phyloP scores from a whole-genome alignment of 2,888 invertebrate genomes.

The Meta bourneti region DNA sequence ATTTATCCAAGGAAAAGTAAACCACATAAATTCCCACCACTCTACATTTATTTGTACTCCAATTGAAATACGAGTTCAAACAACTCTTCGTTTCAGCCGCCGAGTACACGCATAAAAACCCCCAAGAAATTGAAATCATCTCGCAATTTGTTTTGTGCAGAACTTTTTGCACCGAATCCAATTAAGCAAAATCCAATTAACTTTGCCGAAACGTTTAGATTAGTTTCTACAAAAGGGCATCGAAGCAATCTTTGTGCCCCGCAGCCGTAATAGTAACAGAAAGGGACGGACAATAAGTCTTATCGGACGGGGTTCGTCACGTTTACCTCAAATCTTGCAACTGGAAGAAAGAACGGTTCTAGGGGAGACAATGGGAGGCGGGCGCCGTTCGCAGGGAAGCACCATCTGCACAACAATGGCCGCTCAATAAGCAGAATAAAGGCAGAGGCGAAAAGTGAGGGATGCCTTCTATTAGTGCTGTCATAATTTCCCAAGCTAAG shows the following conservation, averaged over 20 bases:
- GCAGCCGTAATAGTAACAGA: slow-evolving; percentile 31
- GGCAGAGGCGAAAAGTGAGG: slow-evolving; percentile 62
- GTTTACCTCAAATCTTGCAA: slow-evolving; percentile 48
- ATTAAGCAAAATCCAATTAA: slow-evolving; percentile 56
- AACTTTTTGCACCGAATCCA: slow-evolving; percentile 29
- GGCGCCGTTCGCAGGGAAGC: slow-evolving; percentile 46
- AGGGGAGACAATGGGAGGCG: slow-evolving; percentile 34
- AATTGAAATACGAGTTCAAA: too few relatives aligned
- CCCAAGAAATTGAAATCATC: neutral
- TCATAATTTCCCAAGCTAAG: slow-evolving; percentile 71
- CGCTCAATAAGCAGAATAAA: slow-evolving; percentile 59
- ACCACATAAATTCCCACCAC: too few relatives aligned
- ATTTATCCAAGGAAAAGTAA: too few relatives aligned
- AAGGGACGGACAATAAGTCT: slow-evolving; percentile 21
- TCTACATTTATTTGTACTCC: too few relatives aligned
- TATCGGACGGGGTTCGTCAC: slow-evolving; percentile 39
- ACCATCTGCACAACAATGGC: slow-evolving; percentile 66
- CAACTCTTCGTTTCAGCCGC: too few relatives aligned
- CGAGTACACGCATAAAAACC: neutral
- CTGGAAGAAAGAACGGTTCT: slow-evolving; percentile 45
- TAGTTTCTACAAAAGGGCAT: slow-evolving; percentile 53
- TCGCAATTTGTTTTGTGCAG: slow-evolving; percentile 2
- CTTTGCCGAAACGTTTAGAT: slow-evolving; percentile 36
- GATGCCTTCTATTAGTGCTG: slow-evolving; percentile 69
- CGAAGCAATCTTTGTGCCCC: slow-evolving; percentile 38